Conservation (phyloP, 2,888 invertebrate genomes). For the Hemaris fuciformis region DNA sequence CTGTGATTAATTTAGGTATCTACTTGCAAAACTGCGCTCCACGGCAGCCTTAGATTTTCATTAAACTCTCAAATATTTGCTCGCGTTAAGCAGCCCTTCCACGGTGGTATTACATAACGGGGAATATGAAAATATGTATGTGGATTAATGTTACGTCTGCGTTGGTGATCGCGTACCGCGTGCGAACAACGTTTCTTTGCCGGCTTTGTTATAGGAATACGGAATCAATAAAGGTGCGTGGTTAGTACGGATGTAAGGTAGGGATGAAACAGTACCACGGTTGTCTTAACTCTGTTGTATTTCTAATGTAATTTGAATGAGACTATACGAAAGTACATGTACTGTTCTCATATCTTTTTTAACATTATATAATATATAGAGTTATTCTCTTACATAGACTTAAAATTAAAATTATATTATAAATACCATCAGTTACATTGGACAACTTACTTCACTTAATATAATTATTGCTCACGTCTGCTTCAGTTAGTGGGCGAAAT, state of each 20-base stretch:
- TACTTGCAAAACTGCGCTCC: slow-evolving; percentile 61
- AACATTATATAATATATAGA: too few relatives aligned
- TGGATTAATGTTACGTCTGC: slow-evolving; percentile 55
- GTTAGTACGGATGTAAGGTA: not conserved
- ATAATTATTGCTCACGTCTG: too few relatives aligned
- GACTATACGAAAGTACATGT: not conserved
- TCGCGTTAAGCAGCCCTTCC: slow-evolving; percentile 54
- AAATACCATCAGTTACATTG: too few relatives aligned
- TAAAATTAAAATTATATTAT: too few relatives aligned
- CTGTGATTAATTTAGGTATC: slow-evolving; percentile 70
- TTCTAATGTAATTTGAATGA: not conserved
- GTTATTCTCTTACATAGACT: too few relatives aligned
- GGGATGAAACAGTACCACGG: not conserved
- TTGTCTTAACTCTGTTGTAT: too few relatives aligned
- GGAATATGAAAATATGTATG: slow-evolving; percentile 66
- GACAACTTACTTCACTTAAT: too few relatives aligned
- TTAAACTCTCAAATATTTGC: slow-evolving; percentile 75
- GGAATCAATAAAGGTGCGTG: slow-evolving; percentile 49
- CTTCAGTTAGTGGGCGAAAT: too few relatives aligned
- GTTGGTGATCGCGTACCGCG: slow-evolving; percentile 47
- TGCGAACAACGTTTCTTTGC: slow-evolving; percentile 54
- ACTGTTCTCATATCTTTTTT: too few relatives aligned
- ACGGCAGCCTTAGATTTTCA: slow-evolving; percentile 67
- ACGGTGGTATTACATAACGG: slow-evolving; percentile 52
- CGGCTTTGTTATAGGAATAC: slow-evolving; percentile 49